phyloP scores from a whole-genome alignment of 1,140 invertebrate species.

The Lasioglossum baleicum region DNA sequence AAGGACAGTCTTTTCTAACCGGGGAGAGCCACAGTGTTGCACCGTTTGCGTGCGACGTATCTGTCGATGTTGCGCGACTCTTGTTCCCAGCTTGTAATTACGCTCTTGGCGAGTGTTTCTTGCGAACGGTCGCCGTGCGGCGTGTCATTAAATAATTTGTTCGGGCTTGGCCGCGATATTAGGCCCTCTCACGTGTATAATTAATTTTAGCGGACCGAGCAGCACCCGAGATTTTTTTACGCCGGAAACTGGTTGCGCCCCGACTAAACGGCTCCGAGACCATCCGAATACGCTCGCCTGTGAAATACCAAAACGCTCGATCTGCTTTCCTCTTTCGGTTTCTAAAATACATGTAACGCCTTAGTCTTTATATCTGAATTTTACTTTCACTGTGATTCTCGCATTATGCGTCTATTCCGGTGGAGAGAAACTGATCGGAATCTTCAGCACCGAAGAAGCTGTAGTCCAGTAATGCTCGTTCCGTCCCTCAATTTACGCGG shows the following conservation, averaged over 20 bases:
- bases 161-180: not conserved
- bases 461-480: not conserved
- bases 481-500: too few species aligned
- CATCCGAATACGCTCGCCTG: not conserved
- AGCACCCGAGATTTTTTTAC: not conserved
- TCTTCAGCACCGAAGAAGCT: not conserved
- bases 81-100: conserved; percentile 5
- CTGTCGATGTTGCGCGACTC: not conserved
- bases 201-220: not conserved
- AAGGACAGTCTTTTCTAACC: conserved; percentile 2
- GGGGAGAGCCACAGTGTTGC: not conserved
- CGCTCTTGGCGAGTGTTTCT: not conserved
- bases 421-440: not conserved
- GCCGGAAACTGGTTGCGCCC: not conserved
- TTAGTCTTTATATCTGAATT: too few species aligned
- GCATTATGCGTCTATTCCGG: not conserved
- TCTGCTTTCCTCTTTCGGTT: too few species aligned
- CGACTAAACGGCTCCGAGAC: not conserved
- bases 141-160: conserved; percentile 5
- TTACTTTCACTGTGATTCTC: too few species aligned
- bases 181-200: not conserved
- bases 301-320: not conserved
- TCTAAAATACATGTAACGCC: too few species aligned
- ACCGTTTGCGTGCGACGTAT: not conserved
- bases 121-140: not conserved